These are phyloP conservation scores for Gasteruption jaculator DNA, from an alignment of 2,888 invertebrate genomes.

Conservation along the genomic window DNA sequence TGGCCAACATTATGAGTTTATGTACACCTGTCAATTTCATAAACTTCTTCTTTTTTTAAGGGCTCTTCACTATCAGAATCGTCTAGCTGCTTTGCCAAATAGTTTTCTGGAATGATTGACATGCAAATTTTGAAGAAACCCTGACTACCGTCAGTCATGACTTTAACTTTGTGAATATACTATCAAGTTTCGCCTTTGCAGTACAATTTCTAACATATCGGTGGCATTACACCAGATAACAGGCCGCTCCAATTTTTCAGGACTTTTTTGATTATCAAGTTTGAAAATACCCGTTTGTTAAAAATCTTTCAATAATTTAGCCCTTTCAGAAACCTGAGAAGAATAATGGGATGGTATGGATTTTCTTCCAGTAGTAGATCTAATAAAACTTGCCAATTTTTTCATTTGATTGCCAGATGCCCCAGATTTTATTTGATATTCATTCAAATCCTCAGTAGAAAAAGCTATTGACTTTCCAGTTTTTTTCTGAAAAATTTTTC, in stretches of 20 bases:
- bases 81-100: background rate
- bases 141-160: no score
- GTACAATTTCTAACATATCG: constrained; percentile 4
- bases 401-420: constrained; percentile 4
- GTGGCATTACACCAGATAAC: constrained; percentile 2
- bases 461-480: constrained; percentile 2
- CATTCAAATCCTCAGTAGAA: background rate
- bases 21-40: constrained; percentile 8
- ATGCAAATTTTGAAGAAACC: constrained; percentile 9
- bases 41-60: no score
- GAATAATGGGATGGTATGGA: background rate
- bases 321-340: constrained; percentile 1
- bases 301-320: background rate
- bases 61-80: constrained; percentile 1
- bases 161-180: constrained; percentile 2
- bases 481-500: background rate
- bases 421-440: constrained; percentile 8
- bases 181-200: constrained; percentile 3
- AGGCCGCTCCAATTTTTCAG: constrained; percentile 2
- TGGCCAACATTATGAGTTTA: constrained; percentile 3
- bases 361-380: constrained; percentile 7
- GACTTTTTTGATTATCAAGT: constrained; percentile 6
- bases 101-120: constrained; percentile 10
- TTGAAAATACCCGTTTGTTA: constrained; percentile 1
- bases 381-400: constrained; percentile 6